Evolutionary conservation across 2,797 vertebrate genomes (phyloP).

Genomic region (Melanotaenia boesemani): DNA sequence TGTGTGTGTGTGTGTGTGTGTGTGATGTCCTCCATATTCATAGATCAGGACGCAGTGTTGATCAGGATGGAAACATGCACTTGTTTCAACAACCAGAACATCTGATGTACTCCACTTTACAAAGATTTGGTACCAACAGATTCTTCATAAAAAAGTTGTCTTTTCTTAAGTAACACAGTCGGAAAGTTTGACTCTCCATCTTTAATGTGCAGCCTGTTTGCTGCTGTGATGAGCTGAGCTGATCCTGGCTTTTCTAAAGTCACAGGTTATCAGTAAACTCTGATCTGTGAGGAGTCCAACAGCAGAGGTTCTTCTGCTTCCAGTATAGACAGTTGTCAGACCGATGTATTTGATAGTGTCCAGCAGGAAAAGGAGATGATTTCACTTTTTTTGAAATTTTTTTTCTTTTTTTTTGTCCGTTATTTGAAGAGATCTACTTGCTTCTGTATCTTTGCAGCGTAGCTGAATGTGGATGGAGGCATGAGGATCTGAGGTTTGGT

Average conservation of each 20-base stretch:
- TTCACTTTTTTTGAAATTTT: background rate
- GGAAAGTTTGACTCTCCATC: conserved; percentile 59
- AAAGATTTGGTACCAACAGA: conserved; percentile 61
- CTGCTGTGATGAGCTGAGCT: conserved; percentile 30
- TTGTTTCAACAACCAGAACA: conserved; percentile 65
- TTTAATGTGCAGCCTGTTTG: conserved; percentile 37
- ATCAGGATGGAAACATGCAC: conserved; percentile 70
- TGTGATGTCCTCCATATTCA: conserved; percentile 23
- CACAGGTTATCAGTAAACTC: conserved; percentile 17
- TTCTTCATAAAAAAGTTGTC: conserved; percentile 73
- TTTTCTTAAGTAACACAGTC: conserved; percentile 58
- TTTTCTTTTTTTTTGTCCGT: background rate
- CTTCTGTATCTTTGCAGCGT: conserved; percentile 5
- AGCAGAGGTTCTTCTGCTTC: background rate
- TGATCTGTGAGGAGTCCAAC: background rate
- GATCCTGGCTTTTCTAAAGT: background rate
- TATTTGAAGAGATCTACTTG: background rate
- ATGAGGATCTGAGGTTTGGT: conserved; percentile 27
- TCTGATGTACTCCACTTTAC: conserved; percentile 68
- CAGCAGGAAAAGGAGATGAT: background rate
- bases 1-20: conserved; percentile 7
- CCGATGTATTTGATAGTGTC: background rate
- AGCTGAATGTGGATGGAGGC: conserved; percentile 11
- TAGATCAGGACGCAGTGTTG: conserved; percentile 29
- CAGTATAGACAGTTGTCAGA: background rate